These are phyloP conservation scores for Meloidogyne chitwoodi DNA, from an alignment of 1,140 invertebrate species.

Conservation along the genomic window DNA sequence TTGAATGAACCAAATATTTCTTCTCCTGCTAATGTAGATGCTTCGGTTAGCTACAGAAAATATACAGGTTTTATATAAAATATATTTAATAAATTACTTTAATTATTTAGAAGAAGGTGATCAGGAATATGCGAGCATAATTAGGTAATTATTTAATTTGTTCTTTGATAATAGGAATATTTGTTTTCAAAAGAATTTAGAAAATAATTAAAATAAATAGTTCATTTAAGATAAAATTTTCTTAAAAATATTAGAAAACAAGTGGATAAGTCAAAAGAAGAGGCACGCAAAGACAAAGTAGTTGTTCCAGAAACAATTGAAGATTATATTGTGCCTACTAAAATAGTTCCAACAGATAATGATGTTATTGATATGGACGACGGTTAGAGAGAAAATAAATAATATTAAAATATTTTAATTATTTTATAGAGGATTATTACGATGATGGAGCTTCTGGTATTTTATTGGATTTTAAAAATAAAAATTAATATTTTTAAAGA, in stretches of 20 bases:
- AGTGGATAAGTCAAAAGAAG: conserved; percentile 83
- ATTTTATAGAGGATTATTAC: conserved; percentile 40
- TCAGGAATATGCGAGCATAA: conserved; percentile 82
- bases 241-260: conserved; percentile 64
- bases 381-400: conserved; percentile 30
- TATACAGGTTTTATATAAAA: conserved; percentile 74
- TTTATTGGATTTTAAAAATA: neutral
- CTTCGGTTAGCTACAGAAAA: conserved; percentile 96
- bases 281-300: conserved; percentile 92
- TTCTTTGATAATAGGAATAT: no score
- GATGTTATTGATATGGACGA: conserved; percentile 43
- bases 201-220: no score
- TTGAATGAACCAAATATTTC: conserved; percentile 99
- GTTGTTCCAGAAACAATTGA: conserved; percentile 91
- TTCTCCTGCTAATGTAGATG: conserved; percentile 98
- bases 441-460: conserved; percentile 66
- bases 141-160: conserved; percentile 19
- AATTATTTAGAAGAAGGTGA: conserved; percentile 79
- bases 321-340: conserved; percentile 91
- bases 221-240: no score
- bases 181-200: no score
- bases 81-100: neutral
- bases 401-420: neutral
- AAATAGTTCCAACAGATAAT: conserved; percentile 14
- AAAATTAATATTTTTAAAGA: neutral